These are phyloP conservation scores for human DNA, from an alignment of 2,113 vertebrate species.

Conservation along the genomic window DNA sequence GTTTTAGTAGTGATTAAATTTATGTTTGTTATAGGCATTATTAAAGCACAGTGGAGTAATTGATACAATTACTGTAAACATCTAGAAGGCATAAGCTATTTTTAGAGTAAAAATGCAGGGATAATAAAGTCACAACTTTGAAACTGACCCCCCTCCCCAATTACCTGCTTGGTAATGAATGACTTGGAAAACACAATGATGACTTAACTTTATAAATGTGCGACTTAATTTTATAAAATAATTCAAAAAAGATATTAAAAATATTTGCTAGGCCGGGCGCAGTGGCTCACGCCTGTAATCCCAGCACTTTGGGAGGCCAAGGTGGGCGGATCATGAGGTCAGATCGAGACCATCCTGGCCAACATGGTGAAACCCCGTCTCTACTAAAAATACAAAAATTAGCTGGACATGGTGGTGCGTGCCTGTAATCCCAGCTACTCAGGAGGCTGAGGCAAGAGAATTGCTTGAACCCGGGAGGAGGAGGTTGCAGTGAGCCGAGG, in stretches of 20 bases:
- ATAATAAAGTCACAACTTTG: neutral
- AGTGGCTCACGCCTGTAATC: too few relatives aligned
- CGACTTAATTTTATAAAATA: neutral
- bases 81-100: neutral
- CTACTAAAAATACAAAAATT: too few relatives aligned
- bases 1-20: constrained; percentile 1
- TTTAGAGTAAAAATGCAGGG: neutral
- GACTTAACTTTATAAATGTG: neutral
- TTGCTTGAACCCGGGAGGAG: too few relatives aligned
- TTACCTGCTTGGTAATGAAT: neutral
- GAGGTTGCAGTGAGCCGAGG: too few relatives aligned
- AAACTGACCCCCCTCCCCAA: neutral
- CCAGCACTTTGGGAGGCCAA: too few relatives aligned
- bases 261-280: neutral
- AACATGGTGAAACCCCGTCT: too few relatives aligned
- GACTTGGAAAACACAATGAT: neutral
- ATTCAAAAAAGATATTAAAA: neutral
- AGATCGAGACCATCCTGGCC: too few relatives aligned
- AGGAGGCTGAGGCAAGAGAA: too few relatives aligned
- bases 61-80: neutral
- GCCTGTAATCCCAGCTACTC: too few relatives aligned
- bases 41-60: neutral
- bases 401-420: too few relatives aligned
- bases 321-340: too few relatives aligned
- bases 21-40: neutral